These are phyloP conservation scores for Epistrophe eligans DNA, from an alignment of 2,888 invertebrate species.

Conservation along the genomic window DNA sequence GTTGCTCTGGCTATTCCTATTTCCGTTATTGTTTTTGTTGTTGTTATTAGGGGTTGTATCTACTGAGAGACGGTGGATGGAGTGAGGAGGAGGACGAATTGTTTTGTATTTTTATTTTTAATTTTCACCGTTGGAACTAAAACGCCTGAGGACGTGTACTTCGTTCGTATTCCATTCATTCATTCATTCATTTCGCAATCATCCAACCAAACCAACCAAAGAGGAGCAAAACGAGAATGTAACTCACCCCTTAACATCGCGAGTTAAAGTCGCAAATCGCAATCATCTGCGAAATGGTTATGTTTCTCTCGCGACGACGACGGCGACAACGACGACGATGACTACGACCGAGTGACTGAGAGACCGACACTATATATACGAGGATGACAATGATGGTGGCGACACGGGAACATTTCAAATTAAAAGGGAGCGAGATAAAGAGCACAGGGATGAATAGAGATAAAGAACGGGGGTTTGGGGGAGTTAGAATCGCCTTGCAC, in stretches of 20 bases:
- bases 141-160: constrained; percentile 70
- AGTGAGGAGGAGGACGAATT: background rate
- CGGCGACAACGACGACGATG: no score
- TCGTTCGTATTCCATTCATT: constrained; percentile 59
- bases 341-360: constrained; percentile 31
- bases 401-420: constrained; percentile 75
- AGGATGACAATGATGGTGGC: constrained; percentile 71
- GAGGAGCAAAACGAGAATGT: constrained; percentile 47
- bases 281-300: constrained; percentile 76
- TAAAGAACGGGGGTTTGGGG: constrained; percentile 28
- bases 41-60: background rate
- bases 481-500: constrained; percentile 76
- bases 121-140: constrained; percentile 70
- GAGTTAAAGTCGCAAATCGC: constrained; percentile 75
- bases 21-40: constrained; percentile 38
- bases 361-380: constrained; percentile 34
- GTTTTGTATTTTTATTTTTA: constrained; percentile 59
- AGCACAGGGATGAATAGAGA: constrained; percentile 72
- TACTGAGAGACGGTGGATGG: background rate
- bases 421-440: constrained; percentile 69
- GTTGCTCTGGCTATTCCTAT: constrained; percentile 40
- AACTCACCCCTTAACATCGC: constrained; percentile 71
- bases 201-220: constrained; percentile 48
- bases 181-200: constrained; percentile 72
- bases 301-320: constrained; percentile 64